A percentile compares a stretch with the other conserved stretches of the same genome.
Conservation (phyloP, 2,797 vertebrate genomes). For the Coregonus sp. region DNA sequence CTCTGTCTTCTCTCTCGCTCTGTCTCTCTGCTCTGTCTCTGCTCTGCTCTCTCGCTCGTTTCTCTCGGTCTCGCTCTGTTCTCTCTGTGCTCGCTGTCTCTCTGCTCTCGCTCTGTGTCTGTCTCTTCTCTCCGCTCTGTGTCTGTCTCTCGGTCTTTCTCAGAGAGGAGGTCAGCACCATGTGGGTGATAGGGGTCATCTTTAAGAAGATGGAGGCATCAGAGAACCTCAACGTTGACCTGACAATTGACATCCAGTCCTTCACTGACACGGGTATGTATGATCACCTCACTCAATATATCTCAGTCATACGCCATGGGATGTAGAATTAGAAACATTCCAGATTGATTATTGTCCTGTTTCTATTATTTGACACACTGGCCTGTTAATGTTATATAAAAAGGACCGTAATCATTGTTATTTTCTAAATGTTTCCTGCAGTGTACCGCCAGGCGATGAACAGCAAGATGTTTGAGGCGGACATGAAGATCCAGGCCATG, state of each 20-base stretch:
- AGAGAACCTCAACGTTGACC: slow-evolving; percentile 84
- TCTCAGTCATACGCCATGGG: no score
- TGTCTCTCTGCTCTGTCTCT: no score
- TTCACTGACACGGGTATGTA: slow-evolving; percentile 87
- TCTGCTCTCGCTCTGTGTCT: no score
- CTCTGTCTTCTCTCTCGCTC: no score
- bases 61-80: no score
- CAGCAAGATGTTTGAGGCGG: slow-evolving; percentile 87
- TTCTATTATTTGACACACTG: not conserved
- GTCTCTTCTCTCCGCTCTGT: no score
- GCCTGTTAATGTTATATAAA: not conserved
- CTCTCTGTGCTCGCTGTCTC: no score
- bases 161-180: slow-evolving; percentile 85
- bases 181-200: slow-evolving; percentile 90
- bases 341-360: no score
- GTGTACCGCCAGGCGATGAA: slow-evolving; percentile 89
- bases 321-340: no score
- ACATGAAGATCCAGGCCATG: slow-evolving; percentile 88
- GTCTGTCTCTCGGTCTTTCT: no score
- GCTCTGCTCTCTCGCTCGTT: no score
- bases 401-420: no score
- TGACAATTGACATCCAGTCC: slow-evolving; percentile 85
- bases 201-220: slow-evolving; percentile 87
- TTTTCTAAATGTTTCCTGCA: slow-evolving; percentile 45
- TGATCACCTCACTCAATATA: not conserved